Evolutionary conservation across 2,797 vertebrate species (phyloP).

Genomic region (Rhynchotus rufescens): DNA sequence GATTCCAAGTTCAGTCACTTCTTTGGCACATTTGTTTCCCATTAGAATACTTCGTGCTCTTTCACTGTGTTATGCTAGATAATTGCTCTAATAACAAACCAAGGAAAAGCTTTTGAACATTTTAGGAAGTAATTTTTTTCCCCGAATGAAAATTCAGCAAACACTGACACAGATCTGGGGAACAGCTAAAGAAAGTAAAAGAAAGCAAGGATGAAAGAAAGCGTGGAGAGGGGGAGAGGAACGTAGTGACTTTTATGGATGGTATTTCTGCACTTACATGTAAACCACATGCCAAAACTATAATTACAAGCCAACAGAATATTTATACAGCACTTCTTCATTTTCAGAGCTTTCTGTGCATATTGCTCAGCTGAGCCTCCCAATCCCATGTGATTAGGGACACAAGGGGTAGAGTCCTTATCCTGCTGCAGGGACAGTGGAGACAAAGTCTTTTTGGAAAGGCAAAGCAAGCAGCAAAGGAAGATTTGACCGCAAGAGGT

Average conservation of each 20-base stretch:
- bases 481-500: background rate
- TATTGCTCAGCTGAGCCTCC: background rate
- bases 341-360: conserved; percentile 33
- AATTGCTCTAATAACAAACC: conserved; percentile 89
- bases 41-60: conserved; percentile 81
- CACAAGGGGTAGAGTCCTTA: conserved; percentile 1
- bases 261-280: conserved; percentile 12
- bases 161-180: conserved; percentile 70
- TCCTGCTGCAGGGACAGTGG: background rate
- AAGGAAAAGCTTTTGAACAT: conserved; percentile 85
- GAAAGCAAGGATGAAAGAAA: background rate
- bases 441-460: background rate
- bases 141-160: conserved; percentile 74
- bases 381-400: background rate
- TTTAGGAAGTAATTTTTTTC: conserved; percentile 85
- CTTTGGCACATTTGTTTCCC: conserved; percentile 84
- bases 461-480: background rate
- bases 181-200: background rate
- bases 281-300: conserved; percentile 13
- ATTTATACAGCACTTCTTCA: conserved; percentile 23
- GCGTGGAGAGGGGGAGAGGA: background rate
- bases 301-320: conserved; percentile 37
- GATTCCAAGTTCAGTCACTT: conserved; percentile 73
- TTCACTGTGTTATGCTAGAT: conserved; percentile 85
- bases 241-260: background rate